These are phyloP conservation scores for Drosophila bunnanda DNA, from an alignment of 2,888 invertebrate genomes.

Conservation along the genomic window DNA sequence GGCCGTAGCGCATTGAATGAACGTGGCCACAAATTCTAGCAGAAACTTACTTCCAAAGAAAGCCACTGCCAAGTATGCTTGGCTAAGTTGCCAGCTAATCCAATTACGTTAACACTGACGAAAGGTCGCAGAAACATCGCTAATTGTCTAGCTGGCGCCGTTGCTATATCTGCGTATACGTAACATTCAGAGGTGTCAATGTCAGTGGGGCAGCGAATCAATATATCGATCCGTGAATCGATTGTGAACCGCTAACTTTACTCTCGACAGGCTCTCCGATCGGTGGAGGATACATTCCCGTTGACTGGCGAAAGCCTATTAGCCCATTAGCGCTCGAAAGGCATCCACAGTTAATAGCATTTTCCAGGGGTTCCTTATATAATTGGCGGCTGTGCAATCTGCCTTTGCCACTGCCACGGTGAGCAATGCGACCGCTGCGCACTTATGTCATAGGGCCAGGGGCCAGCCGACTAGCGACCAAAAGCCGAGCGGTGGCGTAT, in stretches of 20 bases:
- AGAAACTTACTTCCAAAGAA: constrained; percentile 15
- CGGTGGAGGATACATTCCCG: constrained; percentile 15
- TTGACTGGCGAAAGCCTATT: constrained; percentile 37
- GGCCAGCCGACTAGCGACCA: constrained; percentile 32
- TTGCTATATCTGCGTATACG: constrained; percentile 5
- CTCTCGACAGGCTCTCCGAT: constrained; percentile 10
- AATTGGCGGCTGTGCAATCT: constrained; percentile 21
- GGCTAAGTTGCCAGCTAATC: constrained; percentile 54
- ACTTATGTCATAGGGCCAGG: constrained; percentile 65
- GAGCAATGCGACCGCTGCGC: constrained; percentile 17
- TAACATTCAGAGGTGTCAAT: constrained; percentile 70
- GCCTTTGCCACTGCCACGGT: constrained; percentile 17
- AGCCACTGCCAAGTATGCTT: constrained; percentile 42
- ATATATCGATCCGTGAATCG: constrained; percentile 43
- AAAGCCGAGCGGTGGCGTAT: constrained; percentile 59
- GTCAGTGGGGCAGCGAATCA: constrained; percentile 57
- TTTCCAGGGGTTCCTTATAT: constrained; percentile 35
- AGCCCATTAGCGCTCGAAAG: constrained; percentile 20
- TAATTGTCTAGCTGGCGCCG: constrained; percentile 62
- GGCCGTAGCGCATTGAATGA: constrained; percentile 67
- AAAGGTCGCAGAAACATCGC: constrained; percentile 64
- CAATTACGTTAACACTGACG: constrained; percentile 59
- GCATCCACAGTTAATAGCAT: constrained; percentile 39
- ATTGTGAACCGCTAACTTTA: constrained; percentile 33
- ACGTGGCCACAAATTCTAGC: constrained; percentile 57